Percentiles rank a stretch among this genome's conserved stretches.
Conservation (phyloP, 1,140 invertebrate species). For the Drosophila arizonae region DNA sequence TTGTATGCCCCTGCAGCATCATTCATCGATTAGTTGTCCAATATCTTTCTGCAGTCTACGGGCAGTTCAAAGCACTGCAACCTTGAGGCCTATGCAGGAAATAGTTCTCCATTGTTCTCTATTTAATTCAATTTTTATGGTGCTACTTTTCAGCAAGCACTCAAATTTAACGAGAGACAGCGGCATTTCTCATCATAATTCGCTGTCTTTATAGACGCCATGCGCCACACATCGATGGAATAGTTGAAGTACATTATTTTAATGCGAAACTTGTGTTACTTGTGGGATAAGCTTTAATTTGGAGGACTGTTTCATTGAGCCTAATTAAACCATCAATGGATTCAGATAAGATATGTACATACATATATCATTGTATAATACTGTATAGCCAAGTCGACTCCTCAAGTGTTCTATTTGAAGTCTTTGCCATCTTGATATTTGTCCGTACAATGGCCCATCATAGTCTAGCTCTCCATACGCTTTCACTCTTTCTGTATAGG, state of each 20-base stretch:
- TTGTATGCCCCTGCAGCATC: conserved; percentile 6
- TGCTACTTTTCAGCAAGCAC: conserved; percentile 62
- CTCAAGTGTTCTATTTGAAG: conserved; percentile 26
- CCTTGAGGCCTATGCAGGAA: conserved; percentile 24
- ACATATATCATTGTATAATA: conserved; percentile 4
- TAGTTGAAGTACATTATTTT: conserved; percentile 5
- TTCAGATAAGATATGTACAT: conserved; percentile 1
- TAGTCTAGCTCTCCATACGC: neutral
- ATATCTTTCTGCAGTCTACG: conserved; percentile 43
- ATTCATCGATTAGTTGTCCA: conserved; percentile 27
- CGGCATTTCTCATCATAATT: conserved; percentile 39
- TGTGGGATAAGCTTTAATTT: neutral
- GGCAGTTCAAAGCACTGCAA: conserved; percentile 56
- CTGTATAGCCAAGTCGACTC: conserved; percentile 19
- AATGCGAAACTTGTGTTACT: conserved; percentile 7
- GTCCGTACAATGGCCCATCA: neutral
- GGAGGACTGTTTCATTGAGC: conserved; percentile 6
- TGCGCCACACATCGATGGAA: neutral
- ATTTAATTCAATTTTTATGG: conserved; percentile 58
- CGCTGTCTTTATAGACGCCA: conserved; percentile 7
- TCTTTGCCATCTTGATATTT: conserved; percentile 21
- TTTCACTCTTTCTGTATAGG: neutral
- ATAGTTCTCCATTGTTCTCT: conserved; percentile 36
- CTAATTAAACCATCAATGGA: conserved; percentile 34
- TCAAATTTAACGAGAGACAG: conserved; percentile 46